phyloP scores from a whole-genome alignment of 2,113 vertebrate species.

The Nicator chloris region DNA sequence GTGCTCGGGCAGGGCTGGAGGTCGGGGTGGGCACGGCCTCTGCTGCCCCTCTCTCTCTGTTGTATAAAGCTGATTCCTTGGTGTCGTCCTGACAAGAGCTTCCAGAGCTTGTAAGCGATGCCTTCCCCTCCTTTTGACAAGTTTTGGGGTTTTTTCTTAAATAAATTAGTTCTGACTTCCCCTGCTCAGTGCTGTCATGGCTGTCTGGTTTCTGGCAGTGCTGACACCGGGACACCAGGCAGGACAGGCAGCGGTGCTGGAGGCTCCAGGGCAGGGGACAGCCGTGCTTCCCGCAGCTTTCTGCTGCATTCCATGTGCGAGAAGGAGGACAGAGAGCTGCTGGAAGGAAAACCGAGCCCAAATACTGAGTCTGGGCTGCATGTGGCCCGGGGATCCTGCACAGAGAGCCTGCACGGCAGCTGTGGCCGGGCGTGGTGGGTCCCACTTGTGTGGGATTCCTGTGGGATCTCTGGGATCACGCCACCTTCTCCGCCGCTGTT shows the following conservation, averaged over 20 bases:
- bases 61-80: slow-evolving; percentile 19
- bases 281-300: not conserved
- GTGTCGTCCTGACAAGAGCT: slow-evolving; percentile 57
- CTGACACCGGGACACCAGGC: not conserved
- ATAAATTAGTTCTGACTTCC: slow-evolving; percentile 68
- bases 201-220: not conserved
- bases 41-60: not conserved
- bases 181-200: not conserved
- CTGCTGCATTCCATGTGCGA: not conserved
- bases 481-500: not conserved
- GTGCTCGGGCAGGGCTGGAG: not conserved
- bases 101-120: slow-evolving; percentile 65
- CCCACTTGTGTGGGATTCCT: not conserved
- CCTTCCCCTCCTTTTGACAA: slow-evolving; percentile 11
- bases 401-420: not conserved
- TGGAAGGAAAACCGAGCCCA: not conserved
- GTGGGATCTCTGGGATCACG: accelerated
- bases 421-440: accelerated
- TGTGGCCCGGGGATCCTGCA: not conserved
- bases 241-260: not conserved
- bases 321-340: not conserved
- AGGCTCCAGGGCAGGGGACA: not conserved
- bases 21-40: not conserved
- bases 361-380: accelerated
- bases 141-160: slow-evolving; percentile 7